These are phyloP conservation scores for Balanococcus diminutus DNA, from an alignment of 2,888 invertebrate genomes.

Conservation along the genomic window DNA sequence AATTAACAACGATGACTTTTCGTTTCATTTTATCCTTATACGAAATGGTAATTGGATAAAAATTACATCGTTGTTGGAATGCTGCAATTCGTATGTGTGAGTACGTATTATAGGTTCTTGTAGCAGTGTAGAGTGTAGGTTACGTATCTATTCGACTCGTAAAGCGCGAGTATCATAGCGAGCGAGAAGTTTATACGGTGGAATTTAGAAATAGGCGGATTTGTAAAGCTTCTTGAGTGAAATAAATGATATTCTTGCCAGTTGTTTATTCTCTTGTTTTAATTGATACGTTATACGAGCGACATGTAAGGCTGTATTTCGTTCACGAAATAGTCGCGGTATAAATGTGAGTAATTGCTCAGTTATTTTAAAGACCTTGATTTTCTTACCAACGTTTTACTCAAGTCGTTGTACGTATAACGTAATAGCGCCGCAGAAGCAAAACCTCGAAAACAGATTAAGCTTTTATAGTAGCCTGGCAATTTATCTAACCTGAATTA, in stretches of 20 bases:
- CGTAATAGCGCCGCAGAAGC: not conserved
- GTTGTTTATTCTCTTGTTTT: not conserved
- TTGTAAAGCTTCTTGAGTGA: not conserved
- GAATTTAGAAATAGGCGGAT: not conserved
- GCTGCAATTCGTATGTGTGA: no score
- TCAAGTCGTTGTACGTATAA: not conserved
- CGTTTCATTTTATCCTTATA: not conserved
- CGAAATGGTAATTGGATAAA: no score
- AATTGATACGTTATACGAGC: constrained; percentile 18
- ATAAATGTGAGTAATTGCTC: not conserved
- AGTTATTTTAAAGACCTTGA: constrained; percentile 19
- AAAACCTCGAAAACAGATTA: constrained; percentile 27
- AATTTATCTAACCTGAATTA: constrained; percentile 9
- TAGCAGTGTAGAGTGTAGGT: no score
- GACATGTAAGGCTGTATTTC: constrained; percentile 4
- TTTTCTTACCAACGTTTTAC: constrained; percentile 15
- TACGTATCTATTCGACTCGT: no score
- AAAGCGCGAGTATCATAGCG: no score
- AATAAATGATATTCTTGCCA: constrained; percentile 4
- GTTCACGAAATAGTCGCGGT: not conserved
- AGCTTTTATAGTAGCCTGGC: not conserved
- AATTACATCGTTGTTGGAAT: no score
- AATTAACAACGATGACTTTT: not conserved
- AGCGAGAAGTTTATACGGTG: no score
- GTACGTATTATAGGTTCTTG: no score